A percentile compares a stretch with the other conserved stretches of the same genome.
Evolutionary conservation across 2,888 invertebrate genomes (phyloP).

Genomic region (Bembecia ichneumoniformis): DNA sequence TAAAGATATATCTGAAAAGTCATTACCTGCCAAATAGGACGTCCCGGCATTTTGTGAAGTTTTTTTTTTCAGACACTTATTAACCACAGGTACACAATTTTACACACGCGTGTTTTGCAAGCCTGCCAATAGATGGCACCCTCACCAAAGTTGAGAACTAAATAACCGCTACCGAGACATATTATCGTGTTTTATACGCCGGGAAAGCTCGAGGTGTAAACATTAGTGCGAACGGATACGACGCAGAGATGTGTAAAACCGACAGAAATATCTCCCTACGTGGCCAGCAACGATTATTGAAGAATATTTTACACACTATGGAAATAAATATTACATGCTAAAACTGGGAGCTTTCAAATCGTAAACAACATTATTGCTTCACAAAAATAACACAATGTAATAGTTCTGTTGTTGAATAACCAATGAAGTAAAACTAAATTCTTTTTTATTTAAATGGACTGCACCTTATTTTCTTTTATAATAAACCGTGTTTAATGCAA

Average conservation of each 20-base stretch:
- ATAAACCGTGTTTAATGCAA: not conserved
- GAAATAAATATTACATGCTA: conserved; percentile 16
- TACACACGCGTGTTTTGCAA: conserved; percentile 38
- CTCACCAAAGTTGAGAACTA: conserved; percentile 62
- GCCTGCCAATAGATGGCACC: conserved; percentile 65
- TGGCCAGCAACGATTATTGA: conserved; percentile 32
- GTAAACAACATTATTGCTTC: not conserved
- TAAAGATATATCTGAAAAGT: not conserved
- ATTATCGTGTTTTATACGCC: conserved; percentile 69
- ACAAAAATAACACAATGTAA: not conserved
- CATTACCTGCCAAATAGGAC: conserved; percentile 82
- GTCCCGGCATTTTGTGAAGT: conserved; percentile 77
- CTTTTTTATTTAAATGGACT: not conserved
- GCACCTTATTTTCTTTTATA: not conserved
- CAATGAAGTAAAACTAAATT: not conserved
- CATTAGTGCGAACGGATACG: conserved; percentile 57
- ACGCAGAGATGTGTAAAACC: conserved; percentile 48
- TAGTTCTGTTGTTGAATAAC: too few species aligned
- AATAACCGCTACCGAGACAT: conserved; percentile 62
- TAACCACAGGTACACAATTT: conserved; percentile 32
- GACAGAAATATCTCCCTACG: conserved; percentile 63
- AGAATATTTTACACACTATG: conserved; percentile 21
- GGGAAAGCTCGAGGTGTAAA: conserved; percentile 50
- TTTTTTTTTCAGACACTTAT: conserved; percentile 31
- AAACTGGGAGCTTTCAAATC: not conserved